phyloP scores from a whole-genome alignment of 2,113 vertebrate genomes.

The Oreotrochilus melanogaster region DNA sequence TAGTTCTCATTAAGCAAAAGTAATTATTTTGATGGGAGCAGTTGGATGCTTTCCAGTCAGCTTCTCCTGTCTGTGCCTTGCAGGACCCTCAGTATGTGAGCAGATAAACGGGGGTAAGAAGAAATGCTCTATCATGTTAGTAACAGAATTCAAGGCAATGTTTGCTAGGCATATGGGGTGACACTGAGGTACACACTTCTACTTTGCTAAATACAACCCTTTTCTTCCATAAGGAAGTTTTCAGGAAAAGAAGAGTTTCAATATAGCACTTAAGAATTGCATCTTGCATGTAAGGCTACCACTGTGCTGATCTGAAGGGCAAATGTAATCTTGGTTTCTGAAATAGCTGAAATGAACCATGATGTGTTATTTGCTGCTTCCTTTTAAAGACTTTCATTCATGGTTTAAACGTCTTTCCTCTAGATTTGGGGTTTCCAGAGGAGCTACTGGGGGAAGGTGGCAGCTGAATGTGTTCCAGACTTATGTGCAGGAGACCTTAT shows the following conservation, averaged over 20 bases:
- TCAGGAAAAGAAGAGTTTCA: neutral
- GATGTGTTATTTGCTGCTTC: neutral
- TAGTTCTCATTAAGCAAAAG: neutral
- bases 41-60: neutral
- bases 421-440: neutral
- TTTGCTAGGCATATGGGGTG: neutral
- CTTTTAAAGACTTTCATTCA: neutral
- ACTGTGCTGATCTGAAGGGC: neutral
- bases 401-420: neutral
- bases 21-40: neutral
- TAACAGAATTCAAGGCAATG: neutral
- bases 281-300: neutral
- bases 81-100: neutral
- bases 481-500: neutral
- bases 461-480: neutral
- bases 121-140: neutral
- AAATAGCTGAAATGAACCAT: neutral
- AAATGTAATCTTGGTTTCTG: neutral
- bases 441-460: neutral
- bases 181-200: neutral
- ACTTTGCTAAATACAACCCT: neutral
- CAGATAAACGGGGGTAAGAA: neutral
- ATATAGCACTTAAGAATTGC: neutral
- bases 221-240: neutral
- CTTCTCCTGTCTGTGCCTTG: neutral